Evolutionary conservation across 1,140 invertebrate genomes (phyloP).

Genomic region (Drosophila elegans): DNA sequence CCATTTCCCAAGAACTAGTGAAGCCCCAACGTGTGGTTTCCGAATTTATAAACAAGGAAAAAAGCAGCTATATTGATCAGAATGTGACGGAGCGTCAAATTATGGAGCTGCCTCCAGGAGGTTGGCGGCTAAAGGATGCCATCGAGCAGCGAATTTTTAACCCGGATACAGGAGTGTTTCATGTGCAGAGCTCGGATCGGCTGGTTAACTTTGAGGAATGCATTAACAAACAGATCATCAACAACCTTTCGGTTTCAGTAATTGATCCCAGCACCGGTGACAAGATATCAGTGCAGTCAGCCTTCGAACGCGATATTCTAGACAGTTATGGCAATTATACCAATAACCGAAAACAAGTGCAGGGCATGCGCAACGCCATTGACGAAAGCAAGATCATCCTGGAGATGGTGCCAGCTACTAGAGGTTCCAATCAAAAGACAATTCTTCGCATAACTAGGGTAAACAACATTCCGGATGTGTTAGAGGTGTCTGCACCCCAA

Average conservation of each 20-base stretch:
- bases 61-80: slow-evolving; percentile 69
- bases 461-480: slow-evolving; percentile 87
- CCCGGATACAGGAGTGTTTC: slow-evolving; percentile 92
- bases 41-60: slow-evolving; percentile 85
- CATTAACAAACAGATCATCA: slow-evolving; percentile 93
- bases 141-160: slow-evolving; percentile 92
- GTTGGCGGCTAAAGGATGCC: slow-evolving; percentile 92
- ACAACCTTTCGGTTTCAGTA: slow-evolving; percentile 91
- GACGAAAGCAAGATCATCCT: slow-evolving; percentile 88
- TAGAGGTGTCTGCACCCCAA: slow-evolving; percentile 87
- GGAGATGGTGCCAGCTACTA: slow-evolving; percentile 83
- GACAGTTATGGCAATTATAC: slow-evolving; percentile 91
- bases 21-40: slow-evolving; percentile 84
- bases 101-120: slow-evolving; percentile 91
- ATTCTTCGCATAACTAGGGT: slow-evolving; percentile 74
- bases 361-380: slow-evolving; percentile 92
- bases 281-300: slow-evolving; percentile 90
- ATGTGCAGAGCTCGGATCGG: slow-evolving; percentile 94
- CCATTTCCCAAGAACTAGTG: slow-evolving; percentile 77
- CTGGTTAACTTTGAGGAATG: slow-evolving; percentile 95
- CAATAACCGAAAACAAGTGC: slow-evolving; percentile 86
- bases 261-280: slow-evolving; percentile 90
- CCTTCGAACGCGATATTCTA: slow-evolving; percentile 91
- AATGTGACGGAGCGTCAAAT: slow-evolving; percentile 84
- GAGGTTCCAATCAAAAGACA: slow-evolving; percentile 83